Percentiles rank a stretch among this genome's conserved stretches.
phyloP scores from a whole-genome alignment of 2,113 vertebrate species.

The Pelvicachromis taeniatus region DNA sequence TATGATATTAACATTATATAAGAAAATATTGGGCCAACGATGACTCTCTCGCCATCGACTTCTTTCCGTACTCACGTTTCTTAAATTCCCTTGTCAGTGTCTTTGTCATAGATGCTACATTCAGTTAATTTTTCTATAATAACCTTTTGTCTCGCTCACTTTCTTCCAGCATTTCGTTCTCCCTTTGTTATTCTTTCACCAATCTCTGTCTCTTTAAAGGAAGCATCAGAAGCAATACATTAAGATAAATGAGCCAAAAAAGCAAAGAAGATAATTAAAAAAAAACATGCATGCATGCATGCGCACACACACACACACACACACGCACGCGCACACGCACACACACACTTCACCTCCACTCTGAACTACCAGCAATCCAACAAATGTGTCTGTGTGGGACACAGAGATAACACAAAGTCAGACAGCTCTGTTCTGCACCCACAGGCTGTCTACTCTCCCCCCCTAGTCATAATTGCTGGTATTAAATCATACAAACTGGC shows the following conservation, averaged over 20 bases:
- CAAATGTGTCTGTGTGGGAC: background rate
- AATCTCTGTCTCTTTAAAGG: background rate
- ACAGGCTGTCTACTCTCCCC: background rate
- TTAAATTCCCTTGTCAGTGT: background rate
- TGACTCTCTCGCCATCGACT: background rate
- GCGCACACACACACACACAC: background rate
- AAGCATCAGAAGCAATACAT: background rate
- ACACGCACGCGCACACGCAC: background rate
- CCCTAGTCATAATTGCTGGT: constrained; percentile 21
- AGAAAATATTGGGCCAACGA: background rate
- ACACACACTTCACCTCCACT: background rate
- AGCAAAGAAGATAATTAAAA: background rate
- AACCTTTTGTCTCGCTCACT: background rate
- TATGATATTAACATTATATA: background rate
- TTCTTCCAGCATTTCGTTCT: background rate
- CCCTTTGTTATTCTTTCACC: background rate
- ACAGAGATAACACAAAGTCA: constrained; percentile 27
- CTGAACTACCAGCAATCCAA: background rate
- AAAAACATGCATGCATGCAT: background rate
- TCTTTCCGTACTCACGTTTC: background rate
- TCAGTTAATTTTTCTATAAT: background rate
- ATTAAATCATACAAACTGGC: constrained; percentile 40
- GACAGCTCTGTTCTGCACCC: background rate
- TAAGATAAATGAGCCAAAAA: constrained; percentile 2
- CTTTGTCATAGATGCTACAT: background rate